Base-by-base conservation (phyloP, 2,797 vertebrate genomes). In the Enteromius afrohamiltoni region DNA sequence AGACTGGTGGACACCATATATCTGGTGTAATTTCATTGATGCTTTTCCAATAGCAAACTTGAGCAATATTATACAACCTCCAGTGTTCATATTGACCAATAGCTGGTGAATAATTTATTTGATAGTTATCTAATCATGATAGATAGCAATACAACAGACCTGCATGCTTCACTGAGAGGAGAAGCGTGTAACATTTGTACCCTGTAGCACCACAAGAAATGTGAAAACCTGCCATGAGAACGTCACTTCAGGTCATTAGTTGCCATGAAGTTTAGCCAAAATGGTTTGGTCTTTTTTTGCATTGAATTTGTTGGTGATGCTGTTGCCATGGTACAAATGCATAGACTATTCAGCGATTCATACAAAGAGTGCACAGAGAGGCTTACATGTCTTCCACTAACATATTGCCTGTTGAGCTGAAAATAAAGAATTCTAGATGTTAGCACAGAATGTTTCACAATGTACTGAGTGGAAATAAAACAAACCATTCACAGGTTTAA, bases 301-400 rank as follows among this genome's bases (percentile, higher is more conserved):
- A 89, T 88, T 88, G 65, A 64, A 82, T 83, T 77, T 85, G 86
- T 87, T 58, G 83, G 92, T 93, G 91, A 92, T 93, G 92, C 92
- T 93, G 81, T 87, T 89, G 86, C 85, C 14, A 77, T 45, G 91
- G 92, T 94, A 88, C 93, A 95, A 95, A 94, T 94, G 93, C 90
- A 87, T 58, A 93, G 87, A 91, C 89, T 90, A 93, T 94, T 94
- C 90, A 89, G 29, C 64, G 42, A 87, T 87, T 88, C 79, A 85
- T 87, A 89, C 83, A 91, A 92, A 92, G 89, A 91, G 92, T 91
- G 92, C 92, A 90, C 90, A 93, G 91, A 92, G 88, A 92, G 90
- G 92, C 95, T 95, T 95, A 95, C 95, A 94, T 95, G 94, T 95
- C 93, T 92, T 95, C 94, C 94, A 95, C 94, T 95, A 95, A 95